Conservation (phyloP, 2,888 invertebrate species). For the Syritta pipiens region DNA sequence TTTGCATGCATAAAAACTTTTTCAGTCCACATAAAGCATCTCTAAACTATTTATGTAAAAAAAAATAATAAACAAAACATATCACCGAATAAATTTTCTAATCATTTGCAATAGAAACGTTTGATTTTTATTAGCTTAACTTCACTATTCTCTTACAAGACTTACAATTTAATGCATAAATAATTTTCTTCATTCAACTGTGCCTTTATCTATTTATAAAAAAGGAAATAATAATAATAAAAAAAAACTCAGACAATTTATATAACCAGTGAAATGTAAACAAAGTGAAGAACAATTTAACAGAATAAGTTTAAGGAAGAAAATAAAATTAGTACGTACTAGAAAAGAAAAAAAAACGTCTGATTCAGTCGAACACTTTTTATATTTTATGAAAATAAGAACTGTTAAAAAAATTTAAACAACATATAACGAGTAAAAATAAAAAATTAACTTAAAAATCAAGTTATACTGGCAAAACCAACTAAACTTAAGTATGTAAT, state of each 20-base stretch:
- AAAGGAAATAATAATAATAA: slow-evolving; percentile 13
- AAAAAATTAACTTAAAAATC: slow-evolving; percentile 20
- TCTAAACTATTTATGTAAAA: too few relatives aligned
- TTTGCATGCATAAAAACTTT: too few relatives aligned
- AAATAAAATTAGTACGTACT: background rate
- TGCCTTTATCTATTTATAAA: slow-evolving; percentile 51
- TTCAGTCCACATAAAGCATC: too few relatives aligned
- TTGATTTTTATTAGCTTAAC: background rate
- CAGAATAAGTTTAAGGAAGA: background rate
- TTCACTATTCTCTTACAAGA: background rate
- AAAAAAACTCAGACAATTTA: background rate
- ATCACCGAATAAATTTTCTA: background rate
- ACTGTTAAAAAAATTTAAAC: slow-evolving; percentile 1
- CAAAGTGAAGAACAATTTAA: background rate
- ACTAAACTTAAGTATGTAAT: slow-evolving; percentile 28
- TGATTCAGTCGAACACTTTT: slow-evolving; percentile 12
- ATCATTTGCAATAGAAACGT: background rate
- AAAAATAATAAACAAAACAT: too few relatives aligned
- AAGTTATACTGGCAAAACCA: too few relatives aligned
- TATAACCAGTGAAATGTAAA: background rate
- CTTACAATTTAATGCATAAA: slow-evolving; percentile 11
- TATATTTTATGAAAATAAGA: slow-evolving; percentile 19
- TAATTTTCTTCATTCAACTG: slow-evolving; percentile 50
- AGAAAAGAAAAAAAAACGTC: background rate
- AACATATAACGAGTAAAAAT: too few relatives aligned